Conservation (phyloP, 2,797 vertebrate genomes). For the Protosalanx chinensis region DNA sequence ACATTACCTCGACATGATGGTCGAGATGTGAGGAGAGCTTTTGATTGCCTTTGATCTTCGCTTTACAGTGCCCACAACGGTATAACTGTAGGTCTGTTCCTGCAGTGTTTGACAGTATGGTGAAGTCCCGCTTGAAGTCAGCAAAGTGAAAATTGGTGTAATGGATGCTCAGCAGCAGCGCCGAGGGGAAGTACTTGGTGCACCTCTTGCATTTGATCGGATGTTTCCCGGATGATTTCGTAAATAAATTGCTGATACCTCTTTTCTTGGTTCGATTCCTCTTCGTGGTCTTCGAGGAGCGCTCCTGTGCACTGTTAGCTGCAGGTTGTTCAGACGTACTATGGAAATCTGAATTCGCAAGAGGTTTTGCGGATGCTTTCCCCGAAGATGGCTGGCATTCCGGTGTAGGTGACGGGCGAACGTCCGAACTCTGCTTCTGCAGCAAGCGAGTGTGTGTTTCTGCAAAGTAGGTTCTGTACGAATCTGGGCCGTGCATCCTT, state of each 20-base stretch:
- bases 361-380: constrained; percentile 74
- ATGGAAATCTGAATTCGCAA: constrained; percentile 80
- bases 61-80: constrained; percentile 79
- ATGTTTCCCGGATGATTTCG: constrained; percentile 55
- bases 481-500: constrained; percentile 81
- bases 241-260: rapidly evolving
- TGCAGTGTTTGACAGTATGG: constrained; percentile 61
- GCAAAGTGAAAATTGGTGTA: constrained; percentile 79
- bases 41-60: constrained; percentile 70
- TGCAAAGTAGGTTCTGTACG: constrained; percentile 78
- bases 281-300: constrained; percentile 61
- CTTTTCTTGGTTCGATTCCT: not conserved
- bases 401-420: constrained; percentile 76
- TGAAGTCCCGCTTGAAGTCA: constrained; percentile 78
- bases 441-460: constrained; percentile 71
- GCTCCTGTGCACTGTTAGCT: constrained; percentile 68
- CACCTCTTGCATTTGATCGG: constrained; percentile 79
- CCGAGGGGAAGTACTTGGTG: constrained; percentile 75
- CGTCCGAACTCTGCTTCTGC: constrained; percentile 77
- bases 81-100: constrained; percentile 69
- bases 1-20: constrained; percentile 77
- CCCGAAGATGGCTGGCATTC: constrained; percentile 74
- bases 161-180: constrained; percentile 79
- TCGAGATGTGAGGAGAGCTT: constrained; percentile 82
- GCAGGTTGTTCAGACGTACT: constrained; percentile 81